Conservation (phyloP, 2,113 vertebrate species). For the Ivindomyrus marchei region DNA sequence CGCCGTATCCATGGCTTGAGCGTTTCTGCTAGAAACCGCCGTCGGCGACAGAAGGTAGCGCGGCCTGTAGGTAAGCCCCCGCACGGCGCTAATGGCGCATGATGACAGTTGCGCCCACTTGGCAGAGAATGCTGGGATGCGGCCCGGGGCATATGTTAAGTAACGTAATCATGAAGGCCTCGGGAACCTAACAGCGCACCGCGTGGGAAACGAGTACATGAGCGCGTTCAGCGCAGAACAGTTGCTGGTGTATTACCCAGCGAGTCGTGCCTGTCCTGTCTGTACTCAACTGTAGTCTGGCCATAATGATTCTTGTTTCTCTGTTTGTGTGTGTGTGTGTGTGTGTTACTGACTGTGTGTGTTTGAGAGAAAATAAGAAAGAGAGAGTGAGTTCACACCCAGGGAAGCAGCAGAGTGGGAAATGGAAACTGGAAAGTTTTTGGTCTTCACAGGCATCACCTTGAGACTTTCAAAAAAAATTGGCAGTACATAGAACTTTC, state of each 20-base stretch:
- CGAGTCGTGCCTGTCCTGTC: not conserved
- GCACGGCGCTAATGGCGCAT: not conserved
- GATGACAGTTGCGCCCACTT: not conserved
- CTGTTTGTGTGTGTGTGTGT: not conserved
- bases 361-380: not conserved
- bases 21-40: not conserved
- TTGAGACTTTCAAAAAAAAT: not conserved
- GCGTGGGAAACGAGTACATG: not conserved
- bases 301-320: not conserved
- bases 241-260: not conserved
- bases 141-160: not conserved
- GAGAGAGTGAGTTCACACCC: not conserved
- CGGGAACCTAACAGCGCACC: not conserved
- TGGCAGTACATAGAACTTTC: not conserved
- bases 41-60: not conserved
- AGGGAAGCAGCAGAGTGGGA: not conserved
- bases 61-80: not conserved
- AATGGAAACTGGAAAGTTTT: not conserved
- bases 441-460: not conserved
- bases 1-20: not conserved
- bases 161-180: not conserved
- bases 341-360: not conserved
- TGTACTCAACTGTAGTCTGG: not conserved
- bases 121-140: not conserved
- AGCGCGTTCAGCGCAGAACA: not conserved